Percentiles rank a stretch among this genome's conserved stretches.
These are phyloP conservation scores for Metacarcinus magister DNA, from an alignment of 2,888 invertebrate species.

Conservation along the genomic window DNA sequence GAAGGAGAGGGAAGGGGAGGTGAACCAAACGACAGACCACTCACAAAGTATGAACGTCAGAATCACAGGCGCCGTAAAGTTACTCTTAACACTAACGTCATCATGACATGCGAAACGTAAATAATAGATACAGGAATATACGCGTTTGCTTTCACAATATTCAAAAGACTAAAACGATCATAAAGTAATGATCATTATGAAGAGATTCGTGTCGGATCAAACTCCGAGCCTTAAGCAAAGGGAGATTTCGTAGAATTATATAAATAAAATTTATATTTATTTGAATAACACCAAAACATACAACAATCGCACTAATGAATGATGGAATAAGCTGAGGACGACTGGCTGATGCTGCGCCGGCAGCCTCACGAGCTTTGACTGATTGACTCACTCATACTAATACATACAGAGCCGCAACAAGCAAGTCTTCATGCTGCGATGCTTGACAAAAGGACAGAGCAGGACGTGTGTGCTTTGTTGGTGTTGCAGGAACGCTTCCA, in stretches of 20 bases:
- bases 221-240: background rate
- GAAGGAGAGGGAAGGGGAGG: background rate
- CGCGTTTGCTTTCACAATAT: background rate
- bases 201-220: background rate
- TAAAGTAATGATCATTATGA: slow-evolving; percentile 27
- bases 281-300: background rate
- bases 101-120: background rate
- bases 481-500: background rate
- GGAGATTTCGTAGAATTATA: background rate
- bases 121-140: background rate
- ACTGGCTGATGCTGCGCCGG: background rate
- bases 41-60: background rate
- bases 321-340: background rate
- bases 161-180: background rate
- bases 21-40: background rate
- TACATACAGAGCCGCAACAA: background rate
- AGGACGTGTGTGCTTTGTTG: background rate
- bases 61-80: background rate
- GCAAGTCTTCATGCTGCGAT: background rate
- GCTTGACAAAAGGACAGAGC: background rate
- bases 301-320: background rate
- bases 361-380: background rate
- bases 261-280: background rate
- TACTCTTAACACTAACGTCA: background rate
- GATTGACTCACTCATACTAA: background rate